Conservation (phyloP, 1,140 invertebrate species). For the Battus philenor region DNA sequence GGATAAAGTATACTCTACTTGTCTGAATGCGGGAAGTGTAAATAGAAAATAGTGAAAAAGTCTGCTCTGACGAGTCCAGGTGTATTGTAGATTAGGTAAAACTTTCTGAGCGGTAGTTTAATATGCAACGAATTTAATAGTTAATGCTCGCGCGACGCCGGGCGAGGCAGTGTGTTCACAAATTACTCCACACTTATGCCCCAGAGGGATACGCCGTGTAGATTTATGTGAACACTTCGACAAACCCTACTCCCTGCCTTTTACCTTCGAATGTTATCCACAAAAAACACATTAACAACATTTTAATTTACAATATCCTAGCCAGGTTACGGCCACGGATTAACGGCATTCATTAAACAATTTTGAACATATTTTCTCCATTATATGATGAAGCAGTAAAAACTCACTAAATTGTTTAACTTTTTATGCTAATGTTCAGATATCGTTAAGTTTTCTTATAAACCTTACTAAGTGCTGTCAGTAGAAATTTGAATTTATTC, state of each 20-base stretch:
- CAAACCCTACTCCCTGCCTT: constrained; percentile 28
- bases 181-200: constrained; percentile 66
- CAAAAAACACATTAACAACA: constrained; percentile 14
- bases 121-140: constrained; percentile 73
- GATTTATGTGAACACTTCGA: constrained; percentile 57
- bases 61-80: constrained; percentile 28
- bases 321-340: not conserved
- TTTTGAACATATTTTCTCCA: constrained; percentile 37
- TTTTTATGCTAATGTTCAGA: constrained; percentile 32
- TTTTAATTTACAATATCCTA: constrained; percentile 6
- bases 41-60: constrained; percentile 17
- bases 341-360: constrained; percentile 21
- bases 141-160: constrained; percentile 59
- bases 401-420: constrained; percentile 27
- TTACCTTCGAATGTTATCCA: constrained; percentile 23
- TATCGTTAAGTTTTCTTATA: constrained; percentile 12
- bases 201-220: constrained; percentile 34
- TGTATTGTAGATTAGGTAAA: constrained; percentile 41
- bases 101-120: constrained; percentile 49
- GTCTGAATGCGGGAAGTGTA: too few species aligned
- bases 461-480: constrained; percentile 7
- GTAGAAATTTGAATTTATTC: constrained; percentile 7
- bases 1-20: too few species aligned
- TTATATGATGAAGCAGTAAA: constrained; percentile 28
- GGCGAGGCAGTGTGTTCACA: constrained; percentile 46